A percentile compares a stretch with the other conserved stretches of the same genome.
phyloP scores from a whole-genome alignment of 2,113 vertebrate genomes.

The Grammomys surdaster region DNA sequence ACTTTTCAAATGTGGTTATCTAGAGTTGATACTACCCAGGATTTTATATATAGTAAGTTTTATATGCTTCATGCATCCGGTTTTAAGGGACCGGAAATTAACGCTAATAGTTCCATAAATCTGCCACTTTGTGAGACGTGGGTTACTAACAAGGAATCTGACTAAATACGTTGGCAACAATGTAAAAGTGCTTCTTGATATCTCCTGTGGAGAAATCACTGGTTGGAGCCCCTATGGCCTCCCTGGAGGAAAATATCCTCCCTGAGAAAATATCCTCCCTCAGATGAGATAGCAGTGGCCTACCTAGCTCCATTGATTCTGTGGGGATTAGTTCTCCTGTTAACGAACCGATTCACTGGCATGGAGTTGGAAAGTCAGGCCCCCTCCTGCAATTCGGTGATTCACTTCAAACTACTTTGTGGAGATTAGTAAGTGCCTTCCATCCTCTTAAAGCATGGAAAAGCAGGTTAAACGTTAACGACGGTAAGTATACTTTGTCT shows the following conservation, averaged over 20 bases:
- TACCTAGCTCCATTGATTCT: not conserved
- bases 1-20: not conserved
- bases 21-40: not conserved
- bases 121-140: not conserved
- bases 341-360: not conserved
- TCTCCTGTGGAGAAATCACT: not conserved
- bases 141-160: not conserved
- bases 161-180: not conserved
- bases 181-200: not conserved
- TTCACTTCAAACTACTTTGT: not conserved
- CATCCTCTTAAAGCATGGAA: not conserved
- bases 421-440: not conserved
- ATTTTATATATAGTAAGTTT: not conserved
- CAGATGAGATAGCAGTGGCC: not conserved
- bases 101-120: not conserved
- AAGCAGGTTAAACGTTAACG: not conserved
- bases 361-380: not conserved
- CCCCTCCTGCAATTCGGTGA: not conserved
- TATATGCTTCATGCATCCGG: not conserved
- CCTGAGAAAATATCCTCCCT: not conserved
- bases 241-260: not conserved
- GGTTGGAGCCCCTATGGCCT: not conserved
- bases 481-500: not conserved
- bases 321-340: not conserved
- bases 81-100: not conserved